These are phyloP conservation scores for Hesperophylax magnus DNA, from an alignment of 1,140 invertebrate species.

Conservation along the genomic window DNA sequence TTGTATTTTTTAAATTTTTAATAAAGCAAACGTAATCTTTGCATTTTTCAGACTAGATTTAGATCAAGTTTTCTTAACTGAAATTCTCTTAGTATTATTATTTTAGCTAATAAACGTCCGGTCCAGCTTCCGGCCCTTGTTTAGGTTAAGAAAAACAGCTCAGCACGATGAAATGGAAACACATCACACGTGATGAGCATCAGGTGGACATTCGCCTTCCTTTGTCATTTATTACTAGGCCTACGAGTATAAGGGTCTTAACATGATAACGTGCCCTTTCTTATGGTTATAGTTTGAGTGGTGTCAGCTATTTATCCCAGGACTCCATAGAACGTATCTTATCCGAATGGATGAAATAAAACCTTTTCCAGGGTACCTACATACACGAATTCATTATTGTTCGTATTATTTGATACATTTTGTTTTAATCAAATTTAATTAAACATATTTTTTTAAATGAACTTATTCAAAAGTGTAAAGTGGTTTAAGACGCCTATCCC, in stretches of 20 bases:
- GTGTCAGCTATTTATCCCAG: slow-evolving; percentile 40
- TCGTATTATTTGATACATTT: no score
- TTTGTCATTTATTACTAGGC: slow-evolving; percentile 39
- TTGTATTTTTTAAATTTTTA: no score
- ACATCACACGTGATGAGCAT: slow-evolving; percentile 32
- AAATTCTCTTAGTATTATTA: no score
- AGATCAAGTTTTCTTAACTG: no score
- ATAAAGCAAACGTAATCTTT: no score
- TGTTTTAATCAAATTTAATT: no score
- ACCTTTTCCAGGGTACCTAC: not conserved
- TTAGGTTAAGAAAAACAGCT: not conserved
- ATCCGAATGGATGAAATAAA: slow-evolving; percentile 11
- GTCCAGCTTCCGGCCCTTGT: not conserved
- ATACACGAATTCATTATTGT: no score
- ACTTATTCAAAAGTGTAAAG: no score
- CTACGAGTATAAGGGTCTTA: slow-evolving; percentile 31
- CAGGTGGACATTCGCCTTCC: slow-evolving; percentile 20
- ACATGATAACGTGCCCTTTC: slow-evolving; percentile 35
- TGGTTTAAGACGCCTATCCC: no score
- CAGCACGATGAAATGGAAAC: slow-evolving; percentile 19
- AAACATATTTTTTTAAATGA: no score
- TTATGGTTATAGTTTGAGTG: slow-evolving; percentile 42
- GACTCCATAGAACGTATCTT: not conserved
- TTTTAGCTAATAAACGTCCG: no score
- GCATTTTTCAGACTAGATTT: no score